Conservation (phyloP, 2,888 invertebrate genomes). For the Subacronicta megacephala region DNA sequence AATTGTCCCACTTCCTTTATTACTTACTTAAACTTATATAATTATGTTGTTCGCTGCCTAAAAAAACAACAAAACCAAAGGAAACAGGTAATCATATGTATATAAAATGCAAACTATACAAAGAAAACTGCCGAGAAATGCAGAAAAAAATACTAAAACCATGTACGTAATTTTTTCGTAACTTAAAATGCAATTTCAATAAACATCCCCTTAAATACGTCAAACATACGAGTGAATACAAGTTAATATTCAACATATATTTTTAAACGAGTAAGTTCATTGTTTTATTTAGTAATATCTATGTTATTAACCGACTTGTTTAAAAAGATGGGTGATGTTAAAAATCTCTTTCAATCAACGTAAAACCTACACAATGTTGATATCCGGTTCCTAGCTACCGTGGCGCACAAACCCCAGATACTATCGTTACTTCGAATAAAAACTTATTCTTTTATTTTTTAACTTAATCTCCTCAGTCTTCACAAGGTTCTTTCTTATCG, state of each 20-base stretch:
- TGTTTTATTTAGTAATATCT: constrained; percentile 1
- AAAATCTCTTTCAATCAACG: constrained; percentile 8
- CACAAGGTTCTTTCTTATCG: constrained; percentile 69
- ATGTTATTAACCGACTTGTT: constrained; percentile 16
- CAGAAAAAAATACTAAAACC: constrained; percentile 21
- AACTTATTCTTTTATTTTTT: constrained; percentile 42
- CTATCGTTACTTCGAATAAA: not conserved
- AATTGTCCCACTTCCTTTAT: constrained; percentile 1
- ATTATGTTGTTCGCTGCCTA: constrained; percentile 26
- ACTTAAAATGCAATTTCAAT: constrained; percentile 16
- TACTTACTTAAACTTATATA: not conserved
- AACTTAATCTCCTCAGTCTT: constrained; percentile 76
- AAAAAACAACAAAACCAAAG: constrained; percentile 21
- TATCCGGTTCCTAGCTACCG: constrained; percentile 16
- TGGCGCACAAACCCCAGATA: constrained; percentile 10
- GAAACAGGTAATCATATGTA: not conserved
- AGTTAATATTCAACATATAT: constrained; percentile 1
- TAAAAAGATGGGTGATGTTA: not conserved
- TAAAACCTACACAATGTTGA: constrained; percentile 1
- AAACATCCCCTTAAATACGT: constrained; percentile 14
- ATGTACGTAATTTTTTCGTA: constrained; percentile 7
- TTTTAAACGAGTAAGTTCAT: not conserved
- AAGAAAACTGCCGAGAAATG: constrained; percentile 13
- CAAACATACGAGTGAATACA: constrained; percentile 1
- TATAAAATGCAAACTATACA: constrained; percentile 19